Evolutionary conservation across 2,888 invertebrate species (phyloP), one percentile per base, ranked within the genome.

Genomic region (Cantharis lateralis): DNA sequence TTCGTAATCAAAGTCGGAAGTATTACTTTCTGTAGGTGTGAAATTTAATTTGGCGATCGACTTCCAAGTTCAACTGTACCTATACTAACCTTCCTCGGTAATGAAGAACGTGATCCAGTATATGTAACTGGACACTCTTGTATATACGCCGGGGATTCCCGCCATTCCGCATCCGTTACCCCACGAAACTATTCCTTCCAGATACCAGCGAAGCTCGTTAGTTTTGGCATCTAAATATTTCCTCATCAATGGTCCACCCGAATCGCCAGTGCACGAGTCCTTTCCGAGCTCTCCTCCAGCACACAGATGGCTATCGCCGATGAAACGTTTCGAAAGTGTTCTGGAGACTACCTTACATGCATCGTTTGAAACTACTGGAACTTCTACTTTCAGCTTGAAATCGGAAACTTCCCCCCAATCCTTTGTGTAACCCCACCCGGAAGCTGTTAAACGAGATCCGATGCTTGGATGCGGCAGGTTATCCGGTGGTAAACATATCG

Each of bases 81-180:
- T n/a, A n/a, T 5, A 20, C 20, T 5, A 20, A 24, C 32, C 32
- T 32, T 68, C 68, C 15, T 63, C 24, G 2, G 71, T 24, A 18
- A 74, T 74, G 10, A 95, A 93, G 79, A 93, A 92, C 79, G 90
- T 88, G 81, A 96, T 95, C 96, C 96, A 96, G 82, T 93, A 91
- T 70, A 95, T 86, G 87, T 95, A 96, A 82, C 93, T 92, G n/a
- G 94, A 94, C 63, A 96, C 93, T 80, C 95, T 90, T 0, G 95
- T 95, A 87, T 96, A 96, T 0, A 96, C 95, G 1, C 96, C 96
- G 0, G 95, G 95, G 87, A 95, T 95, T n/a, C 95, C 95, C 9
- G 93, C 92, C 78, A 95, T 90, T 0, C 95, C 96, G 85, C 96
- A 96, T n/a, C 96, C 96, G 84, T 95, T 95, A 62, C 96, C 96